Evolutionary conservation across 2,797 vertebrate species (phyloP).

Genomic region (Myotis pilosus): DNA sequence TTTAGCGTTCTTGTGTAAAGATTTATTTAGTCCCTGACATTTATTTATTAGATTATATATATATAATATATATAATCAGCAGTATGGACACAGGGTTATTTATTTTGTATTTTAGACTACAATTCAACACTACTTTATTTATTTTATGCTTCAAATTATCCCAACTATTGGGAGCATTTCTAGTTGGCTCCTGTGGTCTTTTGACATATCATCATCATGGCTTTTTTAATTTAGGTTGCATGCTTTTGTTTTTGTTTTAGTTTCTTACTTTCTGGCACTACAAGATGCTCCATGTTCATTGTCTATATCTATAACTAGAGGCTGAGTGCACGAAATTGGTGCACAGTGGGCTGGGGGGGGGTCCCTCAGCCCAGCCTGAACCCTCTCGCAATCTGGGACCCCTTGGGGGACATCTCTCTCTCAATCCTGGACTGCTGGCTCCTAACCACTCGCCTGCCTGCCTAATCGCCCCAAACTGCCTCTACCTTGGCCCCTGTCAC

Average conservation of each 20-base stretch:
- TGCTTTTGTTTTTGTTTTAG: not conserved
- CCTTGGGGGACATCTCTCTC: too few species aligned
- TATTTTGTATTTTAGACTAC: not conserved
- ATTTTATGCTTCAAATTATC: not conserved
- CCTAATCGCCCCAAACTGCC: too few species aligned
- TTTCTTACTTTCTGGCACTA: not conserved
- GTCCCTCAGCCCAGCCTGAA: too few species aligned
- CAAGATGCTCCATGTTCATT: not conserved
- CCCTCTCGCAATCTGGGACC: too few species aligned
- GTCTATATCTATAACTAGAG: too few species aligned
- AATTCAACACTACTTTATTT: not conserved
- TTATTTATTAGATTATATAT: not conserved
- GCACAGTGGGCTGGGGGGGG: too few species aligned
- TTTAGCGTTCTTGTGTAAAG: not conserved
- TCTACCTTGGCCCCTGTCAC: too few species aligned
- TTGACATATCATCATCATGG: not conserved
- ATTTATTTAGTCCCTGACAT: not conserved
- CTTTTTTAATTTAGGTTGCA: not conserved
- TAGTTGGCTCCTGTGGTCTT: accelerated
- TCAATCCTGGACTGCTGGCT: too few species aligned
- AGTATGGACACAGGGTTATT: not conserved
- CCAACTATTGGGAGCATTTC: not conserved
- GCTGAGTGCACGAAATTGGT: too few species aligned
- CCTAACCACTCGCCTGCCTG: too few species aligned
- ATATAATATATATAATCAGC: too few species aligned